These are phyloP conservation scores for Notamacropus eugenii DNA, from an alignment of 2,797 vertebrate genomes.

Conservation along the genomic window DNA sequence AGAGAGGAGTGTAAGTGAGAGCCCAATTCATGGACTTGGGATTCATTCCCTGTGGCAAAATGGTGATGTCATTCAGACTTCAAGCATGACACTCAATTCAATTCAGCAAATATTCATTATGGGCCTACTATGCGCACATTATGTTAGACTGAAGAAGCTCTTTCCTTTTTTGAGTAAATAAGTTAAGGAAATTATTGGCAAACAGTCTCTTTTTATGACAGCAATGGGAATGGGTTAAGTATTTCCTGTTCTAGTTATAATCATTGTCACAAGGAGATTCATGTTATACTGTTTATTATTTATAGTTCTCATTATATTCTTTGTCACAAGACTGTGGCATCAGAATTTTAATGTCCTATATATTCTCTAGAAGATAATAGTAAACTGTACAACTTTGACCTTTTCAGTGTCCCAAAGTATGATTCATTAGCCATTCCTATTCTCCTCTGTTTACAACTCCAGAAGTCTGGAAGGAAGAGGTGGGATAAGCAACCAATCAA, in stretches of 20 bases:
- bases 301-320: slow-evolving; percentile 84
- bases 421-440: slow-evolving; percentile 83
- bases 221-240: slow-evolving; percentile 66
- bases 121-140: neutral
- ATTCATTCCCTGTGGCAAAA: slow-evolving; percentile 19
- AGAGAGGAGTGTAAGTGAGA: neutral
- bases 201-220: slow-evolving; percentile 52
- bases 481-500: slow-evolving; percentile 75
- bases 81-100: neutral
- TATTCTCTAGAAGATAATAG: slow-evolving; percentile 78
- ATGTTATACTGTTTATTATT: slow-evolving; percentile 83
- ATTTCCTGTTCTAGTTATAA: slow-evolving; percentile 75
- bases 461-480: slow-evolving; percentile 71
- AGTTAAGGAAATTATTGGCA: neutral
- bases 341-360: slow-evolving; percentile 74
- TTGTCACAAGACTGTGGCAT: slow-evolving; percentile 78
- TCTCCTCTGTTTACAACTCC: slow-evolving; percentile 77
- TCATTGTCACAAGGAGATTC: slow-evolving; percentile 78
- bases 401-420: slow-evolving; percentile 80
- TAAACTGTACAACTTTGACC: slow-evolving; percentile 82
- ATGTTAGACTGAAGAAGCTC: neutral
- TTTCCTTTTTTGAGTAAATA: slow-evolving; percentile 45
- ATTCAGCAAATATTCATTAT: slow-evolving; percentile 21
- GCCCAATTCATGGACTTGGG: neutral
- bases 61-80: neutral